phyloP scores from a whole-genome alignment of 2,888 invertebrate species.

The Apodemia hepburni region DNA sequence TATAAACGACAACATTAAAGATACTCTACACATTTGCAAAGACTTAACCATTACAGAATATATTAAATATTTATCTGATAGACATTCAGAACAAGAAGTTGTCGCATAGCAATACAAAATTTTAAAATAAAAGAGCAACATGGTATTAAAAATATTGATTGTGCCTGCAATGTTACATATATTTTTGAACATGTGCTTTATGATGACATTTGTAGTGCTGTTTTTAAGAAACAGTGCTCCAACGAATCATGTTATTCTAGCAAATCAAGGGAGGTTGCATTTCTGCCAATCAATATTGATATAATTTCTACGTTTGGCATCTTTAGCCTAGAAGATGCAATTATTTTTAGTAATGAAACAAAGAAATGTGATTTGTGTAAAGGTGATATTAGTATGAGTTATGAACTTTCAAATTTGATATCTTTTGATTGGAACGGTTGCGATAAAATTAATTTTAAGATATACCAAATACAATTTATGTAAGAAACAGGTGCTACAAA shows the following conservation, averaged over 20 bases:
- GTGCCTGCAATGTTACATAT: background rate
- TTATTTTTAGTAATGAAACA: background rate
- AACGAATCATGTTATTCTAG: slow-evolving; percentile 4
- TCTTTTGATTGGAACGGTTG: too few species aligned
- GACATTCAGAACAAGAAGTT: background rate
- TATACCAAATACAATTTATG: too few species aligned
- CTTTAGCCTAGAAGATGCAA: background rate
- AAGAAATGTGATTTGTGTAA: background rate
- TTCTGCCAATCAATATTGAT: background rate
- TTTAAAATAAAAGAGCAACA: slow-evolving; percentile 1
- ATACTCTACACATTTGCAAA: background rate
- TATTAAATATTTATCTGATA: slow-evolving; percentile 4
- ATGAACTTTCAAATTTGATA: too few species aligned
- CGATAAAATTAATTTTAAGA: too few species aligned
- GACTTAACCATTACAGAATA: slow-evolving; percentile 4
- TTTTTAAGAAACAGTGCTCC: slow-evolving; percentile 1
- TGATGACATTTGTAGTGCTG: slow-evolving; percentile 2
- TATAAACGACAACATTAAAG: too few species aligned
- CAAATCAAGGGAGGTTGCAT: background rate
- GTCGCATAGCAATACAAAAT: slow-evolving; percentile 4
- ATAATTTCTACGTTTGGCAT: background rate
- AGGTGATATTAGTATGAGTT: background rate
- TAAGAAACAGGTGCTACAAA: too few species aligned
- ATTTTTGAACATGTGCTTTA: background rate
- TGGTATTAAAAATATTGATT: background rate